Evolutionary conservation across 2,113 vertebrate genomes (phyloP).

Genomic region (Erythrolamprus reginae): DNA sequence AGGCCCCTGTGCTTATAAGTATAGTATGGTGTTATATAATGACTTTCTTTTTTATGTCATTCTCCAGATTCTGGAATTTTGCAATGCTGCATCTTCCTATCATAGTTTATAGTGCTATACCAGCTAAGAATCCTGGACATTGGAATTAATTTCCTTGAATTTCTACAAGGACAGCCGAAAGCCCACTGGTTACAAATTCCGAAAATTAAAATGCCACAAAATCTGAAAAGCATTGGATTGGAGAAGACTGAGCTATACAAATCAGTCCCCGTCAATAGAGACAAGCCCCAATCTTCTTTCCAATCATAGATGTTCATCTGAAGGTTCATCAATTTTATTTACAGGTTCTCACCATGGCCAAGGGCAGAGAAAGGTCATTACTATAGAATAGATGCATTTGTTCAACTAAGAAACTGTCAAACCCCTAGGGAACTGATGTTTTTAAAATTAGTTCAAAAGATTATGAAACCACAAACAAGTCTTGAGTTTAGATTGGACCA

Average conservation of each 20-base stretch:
- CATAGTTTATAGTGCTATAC: background rate
- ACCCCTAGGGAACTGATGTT: fast-evolving
- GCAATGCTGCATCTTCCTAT: background rate
- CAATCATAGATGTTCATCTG: background rate
- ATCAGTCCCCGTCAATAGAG: background rate
- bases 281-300: background rate
- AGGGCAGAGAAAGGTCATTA: background rate
- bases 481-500: conserved; percentile 23
- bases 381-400: background rate
- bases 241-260: background rate
- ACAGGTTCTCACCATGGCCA: background rate
- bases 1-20: background rate
- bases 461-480: background rate
- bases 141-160: background rate
- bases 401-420: background rate
- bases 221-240: background rate
- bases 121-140: background rate
- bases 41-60: background rate
- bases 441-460: background rate
- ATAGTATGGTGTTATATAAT: background rate
- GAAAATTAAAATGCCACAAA: background rate
- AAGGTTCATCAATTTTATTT: background rate
- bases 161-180: background rate
- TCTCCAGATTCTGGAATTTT: background rate
- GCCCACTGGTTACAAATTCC: background rate